A percentile compares a stretch with the other conserved stretches of the same genome.
Evolutionary conservation across 2,113 vertebrate species (phyloP).

Genomic region (Dascyllus trimaculatus): DNA sequence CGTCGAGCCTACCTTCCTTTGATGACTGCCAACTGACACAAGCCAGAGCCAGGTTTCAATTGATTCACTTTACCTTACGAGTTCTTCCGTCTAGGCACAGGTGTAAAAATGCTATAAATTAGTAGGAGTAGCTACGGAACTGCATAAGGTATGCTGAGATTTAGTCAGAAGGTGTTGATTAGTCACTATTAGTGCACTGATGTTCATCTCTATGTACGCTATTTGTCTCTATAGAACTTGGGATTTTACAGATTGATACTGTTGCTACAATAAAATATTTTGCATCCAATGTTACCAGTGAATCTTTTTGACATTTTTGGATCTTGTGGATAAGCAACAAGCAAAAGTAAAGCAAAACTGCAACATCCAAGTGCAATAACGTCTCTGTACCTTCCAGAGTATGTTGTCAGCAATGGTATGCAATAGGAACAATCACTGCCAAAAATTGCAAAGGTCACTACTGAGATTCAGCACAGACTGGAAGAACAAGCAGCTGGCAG

Average conservation of each 20-base stretch:
- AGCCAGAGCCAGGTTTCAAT: constrained; percentile 19
- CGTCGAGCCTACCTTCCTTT: constrained; percentile 57
- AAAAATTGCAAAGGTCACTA: constrained; percentile 63
- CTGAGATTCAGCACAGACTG: constrained; percentile 40
- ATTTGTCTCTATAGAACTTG: no score
- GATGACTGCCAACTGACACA: constrained; percentile 38
- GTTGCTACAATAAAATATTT: neutral
- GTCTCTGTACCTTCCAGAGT: constrained; percentile 7
- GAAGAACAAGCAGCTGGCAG: constrained; percentile 57
- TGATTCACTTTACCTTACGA: neutral
- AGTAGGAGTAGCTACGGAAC: neutral
- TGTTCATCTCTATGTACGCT: no score
- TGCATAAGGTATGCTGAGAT: no score
- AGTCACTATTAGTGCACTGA: no score
- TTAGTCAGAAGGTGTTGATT: no score
- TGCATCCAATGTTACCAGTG: neutral
- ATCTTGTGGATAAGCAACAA: neutral
- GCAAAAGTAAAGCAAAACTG: neutral
- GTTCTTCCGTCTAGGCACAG: constrained; percentile 8
- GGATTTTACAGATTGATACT: no score
- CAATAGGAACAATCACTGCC: constrained; percentile 12
- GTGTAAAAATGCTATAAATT: neutral
- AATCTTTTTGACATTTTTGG: constrained; percentile 14
- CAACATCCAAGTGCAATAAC: constrained; percentile 5
- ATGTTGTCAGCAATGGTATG: neutral